phyloP scores from a whole-genome alignment of 2,888 invertebrate species.

The Clunio marinus region DNA sequence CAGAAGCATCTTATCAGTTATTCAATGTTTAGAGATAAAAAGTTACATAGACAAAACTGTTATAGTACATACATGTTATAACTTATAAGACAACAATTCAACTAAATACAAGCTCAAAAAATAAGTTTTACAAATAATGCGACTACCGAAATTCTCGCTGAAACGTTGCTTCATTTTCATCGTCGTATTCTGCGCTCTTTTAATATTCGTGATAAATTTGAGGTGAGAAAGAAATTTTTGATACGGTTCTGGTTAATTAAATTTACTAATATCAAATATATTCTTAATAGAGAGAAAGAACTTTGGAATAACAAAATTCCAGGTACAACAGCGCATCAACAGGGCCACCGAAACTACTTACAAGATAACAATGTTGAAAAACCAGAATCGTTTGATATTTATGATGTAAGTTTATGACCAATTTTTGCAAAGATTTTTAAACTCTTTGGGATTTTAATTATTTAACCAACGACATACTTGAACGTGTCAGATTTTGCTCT shows the following conservation, averaged over 20 bases:
- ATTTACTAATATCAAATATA: neutral
- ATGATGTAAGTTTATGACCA: neutral
- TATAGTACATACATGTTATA: neutral
- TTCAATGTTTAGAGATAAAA: neutral
- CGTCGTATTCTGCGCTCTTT: slow-evolving; percentile 53
- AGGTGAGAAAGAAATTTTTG: too few relatives aligned
- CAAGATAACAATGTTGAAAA: neutral
- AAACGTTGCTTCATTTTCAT: slow-evolving; percentile 58
- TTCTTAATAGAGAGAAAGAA: slow-evolving; percentile 21
- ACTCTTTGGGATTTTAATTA: too few relatives aligned
- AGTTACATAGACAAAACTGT: too few relatives aligned
- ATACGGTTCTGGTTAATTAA: slow-evolving; percentile 39
- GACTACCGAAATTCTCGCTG: slow-evolving; percentile 57
- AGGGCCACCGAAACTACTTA: neutral
- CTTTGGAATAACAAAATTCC: slow-evolving; percentile 22
- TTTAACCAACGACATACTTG: too few relatives aligned
- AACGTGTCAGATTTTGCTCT: too few relatives aligned
- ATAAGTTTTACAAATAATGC: slow-evolving; percentile 47
- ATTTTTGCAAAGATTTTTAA: too few relatives aligned
- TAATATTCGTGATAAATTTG: slow-evolving; percentile 56
- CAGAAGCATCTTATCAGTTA: neutral
- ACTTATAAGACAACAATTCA: neutral
- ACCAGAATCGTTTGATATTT: neutral
- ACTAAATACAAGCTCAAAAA: neutral
- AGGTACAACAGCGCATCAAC: slow-evolving; percentile 17